phyloP scores from a whole-genome alignment of 2,113 vertebrate species.

The Halcyon malimbica region DNA sequence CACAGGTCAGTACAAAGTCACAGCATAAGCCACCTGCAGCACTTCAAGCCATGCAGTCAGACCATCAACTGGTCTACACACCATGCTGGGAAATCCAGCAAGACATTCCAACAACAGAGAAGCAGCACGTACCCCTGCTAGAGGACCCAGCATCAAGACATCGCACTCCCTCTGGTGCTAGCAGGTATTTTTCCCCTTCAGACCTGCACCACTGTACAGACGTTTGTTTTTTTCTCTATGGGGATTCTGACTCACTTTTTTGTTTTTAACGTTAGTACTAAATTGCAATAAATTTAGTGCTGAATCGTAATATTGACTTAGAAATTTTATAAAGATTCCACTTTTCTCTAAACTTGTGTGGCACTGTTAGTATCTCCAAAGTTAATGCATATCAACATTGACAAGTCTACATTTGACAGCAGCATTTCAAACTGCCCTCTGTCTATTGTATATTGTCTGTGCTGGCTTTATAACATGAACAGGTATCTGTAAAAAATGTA shows the following conservation, averaged over 20 bases:
- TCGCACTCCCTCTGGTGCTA: neutral
- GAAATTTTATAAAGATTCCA: neutral
- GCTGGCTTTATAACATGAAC: neutral
- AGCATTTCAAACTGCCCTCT: neutral
- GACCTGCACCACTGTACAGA: neutral
- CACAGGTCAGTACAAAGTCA: too few species aligned
- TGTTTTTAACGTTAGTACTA: accelerated
- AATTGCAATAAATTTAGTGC: neutral
- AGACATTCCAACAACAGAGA: neutral
- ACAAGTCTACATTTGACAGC: neutral
- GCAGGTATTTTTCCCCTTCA: neutral
- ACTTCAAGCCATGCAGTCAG: neutral
- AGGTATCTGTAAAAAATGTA: neutral
- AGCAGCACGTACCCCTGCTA: neutral
- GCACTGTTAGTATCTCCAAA: neutral
- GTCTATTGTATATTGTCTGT: neutral
- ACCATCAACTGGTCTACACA: accelerated
- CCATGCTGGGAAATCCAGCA: accelerated
- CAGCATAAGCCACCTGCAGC: accelerated
- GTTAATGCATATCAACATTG: neutral
- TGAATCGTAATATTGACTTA: neutral
- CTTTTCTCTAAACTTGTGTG: neutral
- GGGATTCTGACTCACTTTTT: neutral
- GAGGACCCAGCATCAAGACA: neutral
- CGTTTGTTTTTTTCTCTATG: neutral